A percentile compares a stretch with the other conserved stretches of the same genome.
Conservation (phyloP, 1,140 invertebrate genomes). For the Xylocopa sonorina region DNA sequence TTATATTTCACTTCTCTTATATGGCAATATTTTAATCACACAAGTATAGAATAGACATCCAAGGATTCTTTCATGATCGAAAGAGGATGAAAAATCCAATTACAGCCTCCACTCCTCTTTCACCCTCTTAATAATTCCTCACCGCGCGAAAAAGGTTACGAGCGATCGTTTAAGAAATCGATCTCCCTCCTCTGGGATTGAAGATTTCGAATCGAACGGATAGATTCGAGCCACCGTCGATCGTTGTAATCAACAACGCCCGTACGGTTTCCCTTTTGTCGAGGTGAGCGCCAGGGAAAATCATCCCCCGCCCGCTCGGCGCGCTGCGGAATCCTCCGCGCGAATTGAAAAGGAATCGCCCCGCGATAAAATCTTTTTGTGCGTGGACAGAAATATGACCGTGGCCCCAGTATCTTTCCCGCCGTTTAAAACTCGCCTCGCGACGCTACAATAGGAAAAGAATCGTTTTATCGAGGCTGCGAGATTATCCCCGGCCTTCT, state of each 20-base stretch:
- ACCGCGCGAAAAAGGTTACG: background rate
- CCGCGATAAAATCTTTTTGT: constrained; percentile 49
- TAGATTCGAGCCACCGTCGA: background rate
- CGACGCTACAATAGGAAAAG: constrained; percentile 22
- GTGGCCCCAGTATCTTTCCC: constrained; percentile 29
- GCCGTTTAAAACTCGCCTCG: constrained; percentile 36
- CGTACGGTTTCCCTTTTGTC: constrained; percentile 17
- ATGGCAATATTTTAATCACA: too few species aligned
- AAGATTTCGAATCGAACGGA: background rate
- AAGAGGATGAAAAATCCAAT: background rate
- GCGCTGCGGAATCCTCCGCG: constrained; percentile 30
- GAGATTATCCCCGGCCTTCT: background rate
- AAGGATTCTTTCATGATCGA: too few species aligned
- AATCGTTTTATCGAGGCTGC: constrained; percentile 25
- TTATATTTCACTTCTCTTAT: too few species aligned
- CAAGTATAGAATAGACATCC: too few species aligned
- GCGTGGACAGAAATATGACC: constrained; percentile 41
- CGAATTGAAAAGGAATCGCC: constrained; percentile 21
- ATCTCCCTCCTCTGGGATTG: background rate
- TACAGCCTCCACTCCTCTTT: too few species aligned
- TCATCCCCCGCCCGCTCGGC: constrained; percentile 16
- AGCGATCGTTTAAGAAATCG: background rate
- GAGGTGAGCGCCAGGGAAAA: constrained; percentile 8
- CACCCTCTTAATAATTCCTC: background rate
- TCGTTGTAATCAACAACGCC: constrained; percentile 12